Conservation (phyloP, 2,113 vertebrate genomes). For the rat (Rattus norvegicus) region GRCr8 NC_086032.1:21515001-21515500, state of each 20-base stretch:
- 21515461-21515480: neutral
- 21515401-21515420: neutral
- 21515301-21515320: neutral
- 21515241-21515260: conserved; percentile 88
- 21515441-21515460: neutral
- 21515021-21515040: rapidly evolving
- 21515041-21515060: conserved; percentile 86
- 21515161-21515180: conserved; percentile 87
- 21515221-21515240: conserved; percentile 85
- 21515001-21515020: neutral
- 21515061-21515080: conserved; percentile 91
- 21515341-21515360: neutral
- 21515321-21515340: no score
- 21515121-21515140: conserved; percentile 15
- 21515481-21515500: neutral
- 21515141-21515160: conserved; percentile 42
- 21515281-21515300: neutral
- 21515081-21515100: conserved; percentile 91
- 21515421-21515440: neutral
- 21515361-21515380: no score
- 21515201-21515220: conserved; percentile 82
- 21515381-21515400: neutral
- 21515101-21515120: conserved; percentile 86
- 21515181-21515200: conserved; percentile 87
- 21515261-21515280: conserved; percentile 88